Evolutionary conservation across 2,888 invertebrate species (phyloP).

Genomic region (Seira ritae): DNA sequence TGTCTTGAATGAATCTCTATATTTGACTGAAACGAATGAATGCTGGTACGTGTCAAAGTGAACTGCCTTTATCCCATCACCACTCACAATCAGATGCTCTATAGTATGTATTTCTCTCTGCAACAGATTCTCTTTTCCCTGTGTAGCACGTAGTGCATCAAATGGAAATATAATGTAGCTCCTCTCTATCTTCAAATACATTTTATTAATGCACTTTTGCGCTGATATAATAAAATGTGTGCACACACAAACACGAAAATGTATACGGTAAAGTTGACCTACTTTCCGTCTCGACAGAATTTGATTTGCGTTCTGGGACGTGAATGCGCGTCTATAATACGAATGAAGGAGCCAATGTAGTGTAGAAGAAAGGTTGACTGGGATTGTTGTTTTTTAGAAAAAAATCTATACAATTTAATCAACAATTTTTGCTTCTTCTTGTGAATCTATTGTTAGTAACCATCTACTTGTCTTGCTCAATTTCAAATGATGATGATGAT

Average conservation of each 20-base stretch:
- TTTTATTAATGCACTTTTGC: slow-evolving; percentile 19
- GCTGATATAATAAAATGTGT: background rate
- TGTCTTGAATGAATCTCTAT: too few species aligned
- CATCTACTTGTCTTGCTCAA: too few species aligned
- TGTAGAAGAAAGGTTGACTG: too few species aligned
- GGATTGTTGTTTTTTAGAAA: too few species aligned
- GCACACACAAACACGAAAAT: slow-evolving; percentile 2
- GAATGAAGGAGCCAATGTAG: slow-evolving; percentile 21
- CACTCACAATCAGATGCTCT: too few species aligned
- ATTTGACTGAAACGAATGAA: too few species aligned
- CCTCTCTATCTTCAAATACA: background rate
- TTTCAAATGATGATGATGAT: too few species aligned
- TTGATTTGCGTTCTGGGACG: slow-evolving; percentile 46
- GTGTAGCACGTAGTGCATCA: slow-evolving; percentile 37
- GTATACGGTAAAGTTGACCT: slow-evolving; percentile 37
- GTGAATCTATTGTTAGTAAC: too few species aligned
- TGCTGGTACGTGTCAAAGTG: too few species aligned
- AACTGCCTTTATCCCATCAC: too few species aligned
- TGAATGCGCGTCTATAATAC: slow-evolving; percentile 40
- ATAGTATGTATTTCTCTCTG: background rate
- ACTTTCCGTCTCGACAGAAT: slow-evolving; percentile 50
- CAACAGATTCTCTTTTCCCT: slow-evolving; percentile 24
- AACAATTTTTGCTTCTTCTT: too few species aligned
- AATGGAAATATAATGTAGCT: background rate
- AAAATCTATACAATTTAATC: too few species aligned